Conservation (phyloP, 2,113 vertebrate species). For the Zosterops lateralis region DNA sequence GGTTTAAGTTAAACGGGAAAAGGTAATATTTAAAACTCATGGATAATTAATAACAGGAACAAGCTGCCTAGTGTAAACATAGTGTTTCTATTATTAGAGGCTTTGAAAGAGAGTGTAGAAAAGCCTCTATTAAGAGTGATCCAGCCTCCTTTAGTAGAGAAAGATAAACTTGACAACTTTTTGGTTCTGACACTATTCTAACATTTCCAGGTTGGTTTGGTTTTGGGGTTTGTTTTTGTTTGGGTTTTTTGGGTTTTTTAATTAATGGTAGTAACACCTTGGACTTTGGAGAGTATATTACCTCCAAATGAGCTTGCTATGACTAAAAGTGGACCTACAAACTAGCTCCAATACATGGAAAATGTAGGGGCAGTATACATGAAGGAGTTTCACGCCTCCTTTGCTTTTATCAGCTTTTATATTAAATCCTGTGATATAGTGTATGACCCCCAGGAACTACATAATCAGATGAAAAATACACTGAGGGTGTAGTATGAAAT, state of each 20-base stretch:
- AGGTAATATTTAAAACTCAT: background rate
- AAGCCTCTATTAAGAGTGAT: background rate
- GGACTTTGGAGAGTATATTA: background rate
- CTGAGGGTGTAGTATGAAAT: background rate
- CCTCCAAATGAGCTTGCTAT: background rate
- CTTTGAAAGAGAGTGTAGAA: background rate
- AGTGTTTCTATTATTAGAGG: background rate
- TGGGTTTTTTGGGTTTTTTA: background rate
- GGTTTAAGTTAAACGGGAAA: background rate
- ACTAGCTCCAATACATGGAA: background rate
- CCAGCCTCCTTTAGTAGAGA: background rate
- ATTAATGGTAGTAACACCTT: background rate
- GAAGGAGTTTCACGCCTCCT: background rate
- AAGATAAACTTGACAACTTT: rapidly evolving
- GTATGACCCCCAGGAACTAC: background rate
- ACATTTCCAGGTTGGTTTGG: background rate
- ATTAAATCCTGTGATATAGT: background rate
- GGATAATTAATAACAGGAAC: background rate
- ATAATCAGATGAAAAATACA: background rate
- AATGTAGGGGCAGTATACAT: background rate
- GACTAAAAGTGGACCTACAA: background rate
- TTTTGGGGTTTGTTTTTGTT: background rate
- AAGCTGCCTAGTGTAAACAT: background rate
- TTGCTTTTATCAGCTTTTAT: background rate
- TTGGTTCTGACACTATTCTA: background rate